phyloP scores from a whole-genome alignment of 2,113 vertebrate genomes.

The Thomomys bottae region DNA sequence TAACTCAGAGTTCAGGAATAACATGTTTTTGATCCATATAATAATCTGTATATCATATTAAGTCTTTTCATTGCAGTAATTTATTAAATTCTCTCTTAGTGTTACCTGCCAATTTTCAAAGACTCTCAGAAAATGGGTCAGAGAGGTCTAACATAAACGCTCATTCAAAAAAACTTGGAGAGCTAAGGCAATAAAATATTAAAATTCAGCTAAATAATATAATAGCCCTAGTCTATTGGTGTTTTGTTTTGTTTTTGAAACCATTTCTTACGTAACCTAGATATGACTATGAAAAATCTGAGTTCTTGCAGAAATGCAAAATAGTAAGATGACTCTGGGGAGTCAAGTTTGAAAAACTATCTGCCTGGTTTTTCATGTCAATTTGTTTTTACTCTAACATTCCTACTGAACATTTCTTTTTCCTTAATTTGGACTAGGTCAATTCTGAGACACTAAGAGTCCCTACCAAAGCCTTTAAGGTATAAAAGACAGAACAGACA shows the following conservation, averaged over 20 bases:
- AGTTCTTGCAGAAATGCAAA: not conserved
- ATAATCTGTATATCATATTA: not conserved
- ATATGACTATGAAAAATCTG: not conserved
- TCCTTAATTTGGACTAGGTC: not conserved
- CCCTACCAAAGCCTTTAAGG: not conserved
- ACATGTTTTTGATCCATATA: not conserved
- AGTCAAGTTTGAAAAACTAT: not conserved
- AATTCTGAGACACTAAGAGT: conserved; percentile 11
- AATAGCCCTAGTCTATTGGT: not conserved
- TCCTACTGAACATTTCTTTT: conserved; percentile 7
- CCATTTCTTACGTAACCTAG: not conserved
- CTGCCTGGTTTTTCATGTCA: not conserved
- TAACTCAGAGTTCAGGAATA: not conserved
- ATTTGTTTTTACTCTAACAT: conserved; percentile 3
- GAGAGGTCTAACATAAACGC: not conserved
- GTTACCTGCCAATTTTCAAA: not conserved
- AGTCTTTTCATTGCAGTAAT: not conserved
- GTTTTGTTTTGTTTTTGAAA: not conserved
- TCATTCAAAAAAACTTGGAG: not conserved
- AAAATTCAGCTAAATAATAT: not conserved
- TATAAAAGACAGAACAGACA: not conserved
- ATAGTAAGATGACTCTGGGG: not conserved
- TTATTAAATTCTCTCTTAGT: not conserved
- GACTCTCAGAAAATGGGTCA: not conserved
- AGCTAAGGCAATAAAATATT: not conserved